These are phyloP conservation scores for Leptinotarsa peninsularis DNA, from an alignment of 2,888 invertebrate species.

Conservation along the genomic window DNA sequence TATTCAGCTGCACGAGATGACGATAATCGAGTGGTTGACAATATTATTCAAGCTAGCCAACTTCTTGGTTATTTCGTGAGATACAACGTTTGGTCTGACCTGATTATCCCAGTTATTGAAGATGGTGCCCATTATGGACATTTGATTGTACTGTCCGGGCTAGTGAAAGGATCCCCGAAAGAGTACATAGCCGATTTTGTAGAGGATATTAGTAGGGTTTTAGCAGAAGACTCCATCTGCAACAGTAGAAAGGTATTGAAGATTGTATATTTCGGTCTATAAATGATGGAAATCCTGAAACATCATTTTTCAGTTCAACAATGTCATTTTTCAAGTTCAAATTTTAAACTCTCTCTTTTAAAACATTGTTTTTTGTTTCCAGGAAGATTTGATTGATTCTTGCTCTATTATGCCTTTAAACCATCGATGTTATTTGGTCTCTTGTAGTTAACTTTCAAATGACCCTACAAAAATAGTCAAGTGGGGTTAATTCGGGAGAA, in stretches of 20 bases:
- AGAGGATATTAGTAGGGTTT: constrained; percentile 70
- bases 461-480: no score
- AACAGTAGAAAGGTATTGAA: constrained; percentile 70
- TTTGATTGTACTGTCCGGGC: constrained; percentile 72
- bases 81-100: constrained; percentile 75
- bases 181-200: constrained; percentile 68
- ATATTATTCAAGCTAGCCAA: constrained; percentile 73
- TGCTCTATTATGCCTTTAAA: no score
- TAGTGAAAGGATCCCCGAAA: constrained; percentile 72
- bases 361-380: no score
- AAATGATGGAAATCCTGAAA: no score
- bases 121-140: constrained; percentile 68
- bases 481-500: no score
- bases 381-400: no score
- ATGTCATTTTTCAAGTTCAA: no score
- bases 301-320: no score
- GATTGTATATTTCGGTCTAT: no score
- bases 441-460: no score
- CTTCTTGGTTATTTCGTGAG: constrained; percentile 80
- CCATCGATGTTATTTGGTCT: no score
- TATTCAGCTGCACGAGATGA: constrained; percentile 72
- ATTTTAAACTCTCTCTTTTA: no score
- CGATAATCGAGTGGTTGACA: constrained; percentile 63
- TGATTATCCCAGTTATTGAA: constrained; percentile 75
- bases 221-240: constrained; percentile 73